Evolutionary conservation across 2,113 vertebrate genomes (phyloP).

Genomic region (Piaya cayana): DNA sequence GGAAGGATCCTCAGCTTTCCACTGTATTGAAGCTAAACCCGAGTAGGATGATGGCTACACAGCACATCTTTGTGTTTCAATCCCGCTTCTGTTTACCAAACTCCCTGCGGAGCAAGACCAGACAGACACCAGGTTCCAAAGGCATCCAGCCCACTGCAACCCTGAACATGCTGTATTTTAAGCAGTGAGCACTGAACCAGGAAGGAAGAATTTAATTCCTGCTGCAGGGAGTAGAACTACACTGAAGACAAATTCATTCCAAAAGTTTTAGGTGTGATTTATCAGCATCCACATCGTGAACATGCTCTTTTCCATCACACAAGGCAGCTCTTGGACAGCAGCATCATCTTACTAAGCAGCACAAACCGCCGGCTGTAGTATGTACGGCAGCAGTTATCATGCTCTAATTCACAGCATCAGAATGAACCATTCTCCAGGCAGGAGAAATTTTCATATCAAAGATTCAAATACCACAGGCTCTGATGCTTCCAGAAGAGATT

Average conservation of each 20-base stretch:
- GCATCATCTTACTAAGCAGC: background rate
- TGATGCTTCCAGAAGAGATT: background rate
- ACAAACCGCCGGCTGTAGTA: background rate
- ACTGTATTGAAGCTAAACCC: background rate
- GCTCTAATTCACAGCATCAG: slow-evolving; percentile 46
- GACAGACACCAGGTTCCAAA: background rate
- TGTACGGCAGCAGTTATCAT: background rate
- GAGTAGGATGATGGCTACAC: background rate
- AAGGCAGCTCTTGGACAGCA: background rate
- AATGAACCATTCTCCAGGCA: slow-evolving; percentile 6
- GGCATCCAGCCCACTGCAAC: background rate
- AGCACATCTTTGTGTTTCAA: background rate
- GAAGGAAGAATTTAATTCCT: background rate
- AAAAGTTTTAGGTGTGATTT: background rate
- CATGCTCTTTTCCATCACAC: background rate
- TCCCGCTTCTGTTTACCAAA: background rate
- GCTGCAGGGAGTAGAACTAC: background rate
- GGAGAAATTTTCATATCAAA: slow-evolving; percentile 28
- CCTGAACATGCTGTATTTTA: background rate
- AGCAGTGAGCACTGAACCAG: background rate
- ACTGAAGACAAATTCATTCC: background rate
- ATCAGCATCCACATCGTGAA: background rate
- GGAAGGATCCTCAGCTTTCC: background rate
- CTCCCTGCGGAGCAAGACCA: background rate
- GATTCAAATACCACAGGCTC: slow-evolving; percentile 16